phyloP scores from a whole-genome alignment of 1,140 invertebrate genomes.

The Drosophila tropicalis region DNA sequence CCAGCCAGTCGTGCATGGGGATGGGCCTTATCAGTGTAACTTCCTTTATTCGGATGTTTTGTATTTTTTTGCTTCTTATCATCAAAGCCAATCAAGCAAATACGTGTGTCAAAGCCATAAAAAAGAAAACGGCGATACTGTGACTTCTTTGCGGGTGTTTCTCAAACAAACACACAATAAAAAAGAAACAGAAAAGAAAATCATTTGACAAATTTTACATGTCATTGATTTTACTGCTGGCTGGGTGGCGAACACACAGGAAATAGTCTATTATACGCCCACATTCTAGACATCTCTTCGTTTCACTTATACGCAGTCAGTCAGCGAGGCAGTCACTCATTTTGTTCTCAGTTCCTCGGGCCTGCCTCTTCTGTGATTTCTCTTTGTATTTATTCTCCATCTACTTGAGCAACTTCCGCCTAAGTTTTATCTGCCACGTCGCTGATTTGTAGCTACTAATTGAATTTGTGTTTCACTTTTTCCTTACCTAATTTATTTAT shows the following conservation, averaged over 20 bases:
- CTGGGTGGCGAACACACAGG: conserved; percentile 55
- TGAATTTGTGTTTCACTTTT: conserved; percentile 53
- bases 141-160: conserved; percentile 37
- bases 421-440: conserved; percentile 40
- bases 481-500: conserved; percentile 58
- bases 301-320: conserved; percentile 25
- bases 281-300: conserved; percentile 20
- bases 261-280: conserved; percentile 63
- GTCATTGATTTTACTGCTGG: conserved; percentile 41
- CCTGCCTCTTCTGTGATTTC: conserved; percentile 21
- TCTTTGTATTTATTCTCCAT: conserved; percentile 27
- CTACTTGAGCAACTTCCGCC: conserved; percentile 33
- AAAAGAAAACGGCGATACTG: conserved; percentile 24
- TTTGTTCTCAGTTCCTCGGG: neutral
- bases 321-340: conserved; percentile 39
- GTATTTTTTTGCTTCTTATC: conserved; percentile 10
- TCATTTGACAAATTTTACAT: conserved; percentile 69
- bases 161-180: conserved; percentile 13
- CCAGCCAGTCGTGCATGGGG: conserved; percentile 6
- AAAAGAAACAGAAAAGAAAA: conserved; percentile 32
- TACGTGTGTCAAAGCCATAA: conserved; percentile 50
- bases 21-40: conserved; percentile 45
- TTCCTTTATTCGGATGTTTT: conserved; percentile 25
- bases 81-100: conserved; percentile 40
- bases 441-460: conserved; percentile 63